phyloP scores from a whole-genome alignment of 2,797 vertebrate species.

The Microchirus variegatus region DNA sequence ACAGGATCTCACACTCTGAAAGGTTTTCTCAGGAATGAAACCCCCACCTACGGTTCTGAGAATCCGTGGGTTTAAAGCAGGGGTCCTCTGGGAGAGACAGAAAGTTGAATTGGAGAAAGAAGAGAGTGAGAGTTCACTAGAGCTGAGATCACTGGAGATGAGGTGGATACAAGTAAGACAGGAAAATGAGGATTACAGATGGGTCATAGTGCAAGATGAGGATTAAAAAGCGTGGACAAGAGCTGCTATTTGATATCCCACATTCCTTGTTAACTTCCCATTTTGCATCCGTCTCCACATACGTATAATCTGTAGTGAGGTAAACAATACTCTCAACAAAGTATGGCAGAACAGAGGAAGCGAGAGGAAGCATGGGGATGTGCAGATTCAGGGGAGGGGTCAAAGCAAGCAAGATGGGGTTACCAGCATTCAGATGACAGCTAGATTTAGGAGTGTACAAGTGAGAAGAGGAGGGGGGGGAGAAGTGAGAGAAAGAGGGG shows the following conservation, averaged over 20 bases:
- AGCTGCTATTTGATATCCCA: constrained; percentile 7
- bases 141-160: constrained; percentile 25
- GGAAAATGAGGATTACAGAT: background rate
- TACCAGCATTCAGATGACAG: constrained; percentile 34
- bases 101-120: constrained; percentile 12
- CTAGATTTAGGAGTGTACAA: constrained; percentile 24
- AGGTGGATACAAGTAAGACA: constrained; percentile 9
- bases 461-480: constrained; percentile 1
- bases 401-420: background rate
- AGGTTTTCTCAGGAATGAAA: constrained; percentile 11
- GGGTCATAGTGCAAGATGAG: constrained; percentile 1
- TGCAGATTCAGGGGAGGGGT: constrained; percentile 1
- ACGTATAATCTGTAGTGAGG: constrained; percentile 8
- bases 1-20: constrained; percentile 13
- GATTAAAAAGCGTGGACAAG: background rate
- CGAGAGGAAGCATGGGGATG: constrained; percentile 5
- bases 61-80: constrained; percentile 10
- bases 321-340: constrained; percentile 1
- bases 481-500: constrained; percentile 13
- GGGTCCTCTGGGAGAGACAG: constrained; percentile 6
- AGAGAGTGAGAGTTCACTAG: constrained; percentile 34
- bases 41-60: constrained; percentile 29
- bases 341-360: constrained; percentile 4
- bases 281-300: background rate
- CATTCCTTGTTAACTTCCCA: background rate